Evolutionary conservation across 2,888 invertebrate species (phyloP), one percentile per base, ranked within the genome.

Genomic region (Galeruca laticollis): DNA sequence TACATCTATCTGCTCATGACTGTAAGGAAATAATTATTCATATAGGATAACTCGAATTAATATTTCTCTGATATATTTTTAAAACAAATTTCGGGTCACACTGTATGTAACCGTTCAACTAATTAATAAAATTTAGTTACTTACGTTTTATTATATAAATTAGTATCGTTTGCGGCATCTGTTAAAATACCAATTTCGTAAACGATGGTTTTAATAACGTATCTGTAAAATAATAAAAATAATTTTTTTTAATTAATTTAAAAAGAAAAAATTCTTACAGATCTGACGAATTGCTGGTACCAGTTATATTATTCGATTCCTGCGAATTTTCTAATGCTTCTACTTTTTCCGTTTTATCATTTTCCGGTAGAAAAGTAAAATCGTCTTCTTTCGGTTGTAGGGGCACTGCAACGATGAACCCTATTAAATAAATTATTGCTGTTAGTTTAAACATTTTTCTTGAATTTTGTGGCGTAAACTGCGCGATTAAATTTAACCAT

Each of bases 131-230:
- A 63, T 20, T 56, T n/a, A 51, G 13, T 26, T 54, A 80, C 80
- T 82, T 83, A 84, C 84, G 82, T 81, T 76, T 81, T 80, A 51
- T 82, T 82, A 47, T 78, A 76, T 51, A 49, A 64, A 70, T 85
- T 86, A 1, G 84, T 85, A 18, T 79, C 78, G 62, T 85, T 84
- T 37, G 80, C 81, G 0, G 86, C 86, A 71, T 90, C 88, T 3
- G 89, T 89, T 35, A 90, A 82, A 73, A 90, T 88, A 67, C 90
- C 90, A 75, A 90, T 87, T 84, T 90, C 90, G 75, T 90, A 90
- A 43, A 89, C 88, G 5, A 89, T 85, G 0, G 89, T 88, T 77
- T 87, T 88, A 67, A 90, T 87, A 13, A 89, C 86, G 73, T 88
- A 89, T 72, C 89, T 89, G 71, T 40, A 73, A 76, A n/a, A 2